These are phyloP conservation scores for Frieseomelitta varia DNA, from an alignment of 1,140 invertebrate species.

Conservation along the genomic window DNA sequence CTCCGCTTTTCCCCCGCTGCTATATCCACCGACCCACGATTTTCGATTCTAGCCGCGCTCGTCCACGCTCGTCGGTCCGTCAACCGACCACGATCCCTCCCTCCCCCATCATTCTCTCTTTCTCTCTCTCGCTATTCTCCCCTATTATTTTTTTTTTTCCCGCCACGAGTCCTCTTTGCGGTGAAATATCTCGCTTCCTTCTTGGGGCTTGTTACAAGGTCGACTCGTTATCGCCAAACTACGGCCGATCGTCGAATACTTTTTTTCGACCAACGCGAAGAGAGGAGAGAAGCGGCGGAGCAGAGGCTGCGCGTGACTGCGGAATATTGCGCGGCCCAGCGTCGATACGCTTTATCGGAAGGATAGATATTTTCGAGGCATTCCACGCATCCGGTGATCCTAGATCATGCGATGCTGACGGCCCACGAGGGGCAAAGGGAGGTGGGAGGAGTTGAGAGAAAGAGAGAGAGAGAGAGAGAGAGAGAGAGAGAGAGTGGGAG, in stretches of 20 bases:
- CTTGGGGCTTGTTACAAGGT: too few relatives aligned
- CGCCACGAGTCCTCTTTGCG: too few relatives aligned
- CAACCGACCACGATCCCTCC: not conserved
- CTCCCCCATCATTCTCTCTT: not conserved
- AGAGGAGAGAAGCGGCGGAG: not conserved
- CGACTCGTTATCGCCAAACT: too few relatives aligned
- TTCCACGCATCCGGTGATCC: constrained; percentile 54
- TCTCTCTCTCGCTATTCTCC: not conserved
- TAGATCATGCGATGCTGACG: constrained; percentile 44
- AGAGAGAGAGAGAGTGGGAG: too few relatives aligned
- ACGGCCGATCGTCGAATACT: constrained; percentile 5
- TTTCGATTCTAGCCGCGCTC: constrained; percentile 28
- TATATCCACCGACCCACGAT: constrained; percentile 10
- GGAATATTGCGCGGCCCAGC: not conserved
- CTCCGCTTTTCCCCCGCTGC: constrained; percentile 33
- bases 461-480: too few relatives aligned
- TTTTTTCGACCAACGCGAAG: constrained; percentile 31
- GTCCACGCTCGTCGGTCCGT: too few relatives aligned
- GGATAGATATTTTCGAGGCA: constrained; percentile 62
- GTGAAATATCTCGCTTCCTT: too few relatives aligned
- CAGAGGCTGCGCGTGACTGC: not conserved
- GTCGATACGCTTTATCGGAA: constrained; percentile 18
- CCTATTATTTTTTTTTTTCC: fast-evolving
- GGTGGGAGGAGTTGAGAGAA: too few relatives aligned
- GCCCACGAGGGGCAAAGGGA: not conserved